These are phyloP conservation scores for Euzophera pinguis DNA, from an alignment of 2,888 invertebrate species.

Conservation along the genomic window DNA sequence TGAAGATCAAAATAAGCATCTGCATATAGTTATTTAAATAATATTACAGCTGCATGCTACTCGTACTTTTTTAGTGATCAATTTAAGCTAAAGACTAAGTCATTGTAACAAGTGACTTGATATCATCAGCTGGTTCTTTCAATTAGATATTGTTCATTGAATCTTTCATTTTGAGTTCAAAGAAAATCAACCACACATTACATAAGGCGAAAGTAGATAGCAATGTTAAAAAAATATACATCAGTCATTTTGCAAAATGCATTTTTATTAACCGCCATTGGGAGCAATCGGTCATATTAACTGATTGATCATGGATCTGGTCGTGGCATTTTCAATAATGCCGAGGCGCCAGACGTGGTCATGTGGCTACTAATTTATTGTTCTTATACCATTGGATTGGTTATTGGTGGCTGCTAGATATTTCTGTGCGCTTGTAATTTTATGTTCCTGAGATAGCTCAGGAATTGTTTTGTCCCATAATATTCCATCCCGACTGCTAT, in stretches of 20 bases:
- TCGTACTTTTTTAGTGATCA: no score
- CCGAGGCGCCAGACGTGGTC: conserved; percentile 1
- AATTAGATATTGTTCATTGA: no score
- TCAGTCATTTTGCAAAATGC: conserved; percentile 25
- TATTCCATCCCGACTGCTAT: no score
- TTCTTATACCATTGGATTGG: conserved; percentile 1
- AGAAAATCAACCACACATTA: not conserved
- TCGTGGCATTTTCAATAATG: conserved; percentile 20
- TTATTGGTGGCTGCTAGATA: not conserved
- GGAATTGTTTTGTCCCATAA: no score
- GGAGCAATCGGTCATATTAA: conserved; percentile 25
- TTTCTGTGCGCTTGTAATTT: not conserved
- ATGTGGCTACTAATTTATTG: conserved; percentile 5
- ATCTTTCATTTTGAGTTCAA: no score
- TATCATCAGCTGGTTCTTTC: no score
- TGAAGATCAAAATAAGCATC: no score
- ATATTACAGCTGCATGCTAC: no score
- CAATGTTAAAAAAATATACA: conserved; percentile 10
- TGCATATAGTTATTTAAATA: no score
- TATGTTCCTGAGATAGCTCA: no score
- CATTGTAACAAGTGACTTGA: no score
- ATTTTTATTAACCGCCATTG: conserved; percentile 28
- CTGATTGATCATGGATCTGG: conserved; percentile 28
- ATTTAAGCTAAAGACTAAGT: no score
- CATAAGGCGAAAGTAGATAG: not conserved